Conservation (phyloP, 2,113 vertebrate genomes). For the Pomatostomus ruficeps region DNA sequence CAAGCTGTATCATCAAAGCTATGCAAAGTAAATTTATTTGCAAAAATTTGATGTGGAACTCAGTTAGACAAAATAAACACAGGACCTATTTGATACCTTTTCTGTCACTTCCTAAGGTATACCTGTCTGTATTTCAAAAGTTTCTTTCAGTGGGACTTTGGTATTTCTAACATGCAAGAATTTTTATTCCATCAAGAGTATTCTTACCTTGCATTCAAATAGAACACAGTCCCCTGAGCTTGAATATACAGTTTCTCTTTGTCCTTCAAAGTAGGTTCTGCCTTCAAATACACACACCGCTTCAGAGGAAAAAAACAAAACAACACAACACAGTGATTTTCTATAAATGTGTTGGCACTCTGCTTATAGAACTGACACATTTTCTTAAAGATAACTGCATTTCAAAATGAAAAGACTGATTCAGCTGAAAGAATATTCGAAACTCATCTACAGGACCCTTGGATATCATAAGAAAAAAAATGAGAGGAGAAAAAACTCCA, state of each 20-base stretch:
- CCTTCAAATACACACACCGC: constrained; percentile 89
- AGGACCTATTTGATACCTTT: neutral
- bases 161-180: neutral
- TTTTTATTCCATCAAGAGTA: neutral
- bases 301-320: constrained; percentile 61
- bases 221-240: constrained; percentile 86
- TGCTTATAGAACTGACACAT: neutral
- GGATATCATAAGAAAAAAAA: neutral
- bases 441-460: neutral
- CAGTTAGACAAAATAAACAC: neutral
- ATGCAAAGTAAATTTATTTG: constrained; percentile 3
- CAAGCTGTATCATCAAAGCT: neutral
- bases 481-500: rapidly evolving
- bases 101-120: neutral
- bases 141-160: neutral
- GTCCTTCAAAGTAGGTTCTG: constrained; percentile 87
- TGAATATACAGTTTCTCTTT: constrained; percentile 85
- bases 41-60: neutral
- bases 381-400: neutral
- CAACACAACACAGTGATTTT: neutral
- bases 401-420: neutral
- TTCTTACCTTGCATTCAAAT: constrained; percentile 93
- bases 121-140: neutral
- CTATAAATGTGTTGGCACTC: neutral
- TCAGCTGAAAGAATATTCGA: neutral